Evolutionary conservation across 1,140 invertebrate species (phyloP), one percentile per base, ranked within the genome.

Genomic region (Drosophila repletoides): DNA sequence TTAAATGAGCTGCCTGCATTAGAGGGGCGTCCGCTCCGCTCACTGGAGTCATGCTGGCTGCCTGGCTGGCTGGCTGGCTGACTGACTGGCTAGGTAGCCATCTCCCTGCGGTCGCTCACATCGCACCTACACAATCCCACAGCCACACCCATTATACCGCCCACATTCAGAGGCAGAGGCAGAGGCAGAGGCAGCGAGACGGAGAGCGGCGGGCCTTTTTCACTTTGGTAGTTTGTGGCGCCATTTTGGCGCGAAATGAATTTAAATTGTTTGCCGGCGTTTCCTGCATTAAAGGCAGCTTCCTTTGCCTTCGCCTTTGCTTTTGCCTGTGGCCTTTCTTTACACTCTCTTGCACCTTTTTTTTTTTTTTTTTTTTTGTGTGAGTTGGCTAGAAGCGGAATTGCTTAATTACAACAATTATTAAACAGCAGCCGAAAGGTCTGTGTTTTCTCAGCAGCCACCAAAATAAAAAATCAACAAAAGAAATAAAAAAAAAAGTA

Each of bases 361-460:
- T 45, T 15, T n/a, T n/a, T n/a, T n/a, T n/a, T n/a, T n/a, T n/a
- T n/a, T n/a, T n/a, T n/a, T n/a, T n/a, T n/a, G n/a, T n/a, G 17
- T 22, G 59, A 45, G 43, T 36, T n/a, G 55, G 51, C 63, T 34
- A 59, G 61, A 60, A 86, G 66, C 75, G 80, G 77, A 84, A 84
- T 84, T 84, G 76, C 80, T 86, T 86, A 86, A 86, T 86, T 86
- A 86, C 80, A 86, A 86, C 81, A 86, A 86, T 86, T 86, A 86
- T 86, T 86, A 83, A 74, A 75, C 58, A 84, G 51, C 73, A 66
- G 58, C 55, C 72, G 22, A 76, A 76, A 70, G 41, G 75, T 73
- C 72, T 40, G 41, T 21, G 17, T 64, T 33, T 38, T 24, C 29
- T 52, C 22, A 6, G 26, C 5, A n/a, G 45, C 31, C 10, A 15